A percentile compares a stretch with the other conserved stretches of the same genome.
These are phyloP conservation scores for Pollimyrus isidori DNA, from an alignment of 2,113 vertebrate genomes.

Conservation along the genomic window DNA sequence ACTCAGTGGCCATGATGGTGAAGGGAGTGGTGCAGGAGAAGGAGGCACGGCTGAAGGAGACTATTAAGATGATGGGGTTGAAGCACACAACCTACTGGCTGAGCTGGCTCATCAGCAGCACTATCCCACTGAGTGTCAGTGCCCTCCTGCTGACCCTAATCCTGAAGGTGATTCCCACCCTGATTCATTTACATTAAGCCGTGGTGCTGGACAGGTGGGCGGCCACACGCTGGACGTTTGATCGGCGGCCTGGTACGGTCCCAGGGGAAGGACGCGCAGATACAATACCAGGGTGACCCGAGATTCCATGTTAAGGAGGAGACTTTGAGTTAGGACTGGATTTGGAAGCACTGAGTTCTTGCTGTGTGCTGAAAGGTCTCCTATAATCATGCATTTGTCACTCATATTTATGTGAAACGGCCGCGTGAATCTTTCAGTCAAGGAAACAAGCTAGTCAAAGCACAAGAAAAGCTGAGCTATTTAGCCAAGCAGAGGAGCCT, in stretches of 20 bases:
- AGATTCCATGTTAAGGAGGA: background rate
- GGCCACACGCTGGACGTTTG: background rate
- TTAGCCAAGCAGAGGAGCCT: background rate
- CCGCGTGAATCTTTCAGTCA: background rate
- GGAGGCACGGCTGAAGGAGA: constrained; percentile 89
- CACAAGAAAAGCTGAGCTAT: background rate
- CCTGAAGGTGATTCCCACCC: constrained; percentile 76
- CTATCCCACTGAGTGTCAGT: constrained; percentile 77
- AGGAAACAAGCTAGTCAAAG: background rate
- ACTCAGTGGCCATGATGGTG: constrained; percentile 86
- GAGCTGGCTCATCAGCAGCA: constrained; percentile 85
- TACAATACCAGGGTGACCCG: background rate
- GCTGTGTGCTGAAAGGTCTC: background rate
- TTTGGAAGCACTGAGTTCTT: background rate
- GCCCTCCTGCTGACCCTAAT: constrained; percentile 72
- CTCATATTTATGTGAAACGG: background rate
- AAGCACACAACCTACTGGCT: constrained; percentile 80
- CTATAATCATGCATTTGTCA: background rate
- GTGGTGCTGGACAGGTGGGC: background rate
- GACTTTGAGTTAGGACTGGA: background rate
- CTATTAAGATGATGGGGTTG: constrained; percentile 88
- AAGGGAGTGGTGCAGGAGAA: constrained; percentile 90
- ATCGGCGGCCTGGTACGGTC: background rate
- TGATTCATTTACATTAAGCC: constrained; percentile 40
- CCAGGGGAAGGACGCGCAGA: background rate